Evolutionary conservation across 1,140 invertebrate species (phyloP).

Genomic region (Cydia strobilella): DNA sequence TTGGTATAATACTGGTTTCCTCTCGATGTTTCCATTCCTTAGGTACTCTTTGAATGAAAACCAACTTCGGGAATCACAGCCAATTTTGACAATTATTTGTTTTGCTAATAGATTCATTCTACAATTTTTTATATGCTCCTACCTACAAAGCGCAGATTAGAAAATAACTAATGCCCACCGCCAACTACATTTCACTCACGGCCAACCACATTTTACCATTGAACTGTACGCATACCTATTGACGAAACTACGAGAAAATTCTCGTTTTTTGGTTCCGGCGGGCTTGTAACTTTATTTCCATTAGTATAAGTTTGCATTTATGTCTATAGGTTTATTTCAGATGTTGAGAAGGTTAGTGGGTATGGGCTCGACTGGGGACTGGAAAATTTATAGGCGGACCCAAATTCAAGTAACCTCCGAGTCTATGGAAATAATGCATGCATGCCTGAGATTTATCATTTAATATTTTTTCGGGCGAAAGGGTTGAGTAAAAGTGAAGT

Average conservation of each 20-base stretch:
- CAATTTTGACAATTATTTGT: background rate
- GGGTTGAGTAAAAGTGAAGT: background rate
- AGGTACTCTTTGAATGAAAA: no score
- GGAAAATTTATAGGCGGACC: constrained; percentile 8
- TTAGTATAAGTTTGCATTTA: background rate
- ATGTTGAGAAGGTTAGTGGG: background rate
- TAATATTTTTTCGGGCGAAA: background rate
- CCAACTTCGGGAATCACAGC: no score
- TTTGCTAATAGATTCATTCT: no score
- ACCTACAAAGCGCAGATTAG: background rate
- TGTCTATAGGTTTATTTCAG: background rate
- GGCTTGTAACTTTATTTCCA: background rate
- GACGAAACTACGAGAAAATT: background rate
- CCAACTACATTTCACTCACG: background rate
- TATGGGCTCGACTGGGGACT: background rate
- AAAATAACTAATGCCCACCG: background rate
- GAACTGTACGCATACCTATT: constrained; percentile 6
- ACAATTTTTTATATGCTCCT: no score
- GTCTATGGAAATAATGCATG: constrained; percentile 8
- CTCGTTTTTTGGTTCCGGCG: background rate
- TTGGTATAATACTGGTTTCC: no score
- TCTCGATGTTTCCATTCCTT: no score
- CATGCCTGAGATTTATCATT: constrained; percentile 1
- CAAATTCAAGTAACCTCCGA: background rate
- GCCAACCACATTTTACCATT: background rate